A percentile compares a stretch with the other conserved stretches of the same genome.
Evolutionary conservation across 2,888 invertebrate species (phyloP).

Genomic region (Ophion ventricosus): DNA sequence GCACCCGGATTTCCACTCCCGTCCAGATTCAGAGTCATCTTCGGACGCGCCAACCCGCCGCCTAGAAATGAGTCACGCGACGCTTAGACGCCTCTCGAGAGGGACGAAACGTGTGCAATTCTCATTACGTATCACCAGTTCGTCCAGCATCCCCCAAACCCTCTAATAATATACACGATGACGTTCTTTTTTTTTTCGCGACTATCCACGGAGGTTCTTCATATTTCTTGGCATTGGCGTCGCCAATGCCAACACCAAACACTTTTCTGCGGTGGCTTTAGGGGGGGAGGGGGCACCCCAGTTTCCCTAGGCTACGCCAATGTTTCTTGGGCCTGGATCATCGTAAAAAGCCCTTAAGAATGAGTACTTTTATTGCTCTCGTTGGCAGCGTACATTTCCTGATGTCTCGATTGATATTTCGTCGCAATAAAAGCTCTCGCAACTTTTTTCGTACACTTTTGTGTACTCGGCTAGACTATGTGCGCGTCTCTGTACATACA

Average conservation of each 20-base stretch:
- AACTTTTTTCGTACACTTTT: background rate
- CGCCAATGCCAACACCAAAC: too few relatives aligned
- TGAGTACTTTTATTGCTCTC: conserved; percentile 1
- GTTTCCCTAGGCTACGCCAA: too few relatives aligned
- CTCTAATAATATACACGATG: conserved; percentile 20
- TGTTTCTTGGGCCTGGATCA: conserved; percentile 54
- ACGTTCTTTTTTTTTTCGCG: conserved; percentile 22
- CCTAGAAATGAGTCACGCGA: conserved; percentile 80
- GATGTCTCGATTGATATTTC: conserved; percentile 4
- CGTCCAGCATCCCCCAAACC: background rate
- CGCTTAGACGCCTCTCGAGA: conserved; percentile 74
- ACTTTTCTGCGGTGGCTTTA: too few relatives aligned
- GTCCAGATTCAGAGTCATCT: conserved; percentile 89
- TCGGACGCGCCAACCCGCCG: conserved; percentile 85
- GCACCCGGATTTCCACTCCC: conserved; percentile 84
- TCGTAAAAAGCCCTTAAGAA: conserved; percentile 54
- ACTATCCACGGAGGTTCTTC: conserved; percentile 7
- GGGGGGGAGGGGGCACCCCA: too few relatives aligned
- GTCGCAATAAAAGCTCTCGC: background rate
- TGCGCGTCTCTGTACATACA: too few relatives aligned
- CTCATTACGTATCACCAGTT: conserved; percentile 11
- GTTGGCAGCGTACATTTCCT: background rate
- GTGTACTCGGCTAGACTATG: too few relatives aligned
- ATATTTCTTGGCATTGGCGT: conserved; percentile 15
- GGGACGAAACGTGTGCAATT: conserved; percentile 38